phyloP scores from a whole-genome alignment of 2,888 invertebrate genomes.

The Acleris holmiana region DNA sequence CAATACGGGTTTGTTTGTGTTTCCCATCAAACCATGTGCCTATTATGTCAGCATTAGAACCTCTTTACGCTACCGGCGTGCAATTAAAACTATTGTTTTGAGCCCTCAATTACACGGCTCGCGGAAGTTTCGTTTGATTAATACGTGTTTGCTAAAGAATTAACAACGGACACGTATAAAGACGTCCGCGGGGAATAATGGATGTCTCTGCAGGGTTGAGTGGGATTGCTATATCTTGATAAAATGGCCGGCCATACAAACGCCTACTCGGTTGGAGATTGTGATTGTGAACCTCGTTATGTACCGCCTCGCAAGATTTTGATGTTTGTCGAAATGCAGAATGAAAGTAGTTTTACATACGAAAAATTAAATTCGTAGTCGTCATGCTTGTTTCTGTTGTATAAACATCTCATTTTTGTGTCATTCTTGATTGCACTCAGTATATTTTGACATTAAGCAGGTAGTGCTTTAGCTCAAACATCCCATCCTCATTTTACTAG shows the following conservation, averaged over 20 bases:
- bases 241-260: constrained; percentile 12
- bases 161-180: constrained; percentile 14
- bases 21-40: constrained; percentile 62
- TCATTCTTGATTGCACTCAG: background rate
- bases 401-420: background rate
- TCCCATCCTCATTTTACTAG: too few species aligned
- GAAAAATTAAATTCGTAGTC: constrained; percentile 10
- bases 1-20: constrained; percentile 52
- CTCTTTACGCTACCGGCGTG: constrained; percentile 23
- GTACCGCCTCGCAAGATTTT: constrained; percentile 14
- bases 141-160: constrained; percentile 9
- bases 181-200: constrained; percentile 19
- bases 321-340: constrained; percentile 29
- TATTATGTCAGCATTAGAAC: constrained; percentile 54
- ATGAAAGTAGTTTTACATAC: constrained; percentile 21
- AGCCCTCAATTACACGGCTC: constrained; percentile 5
- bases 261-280: constrained; percentile 24
- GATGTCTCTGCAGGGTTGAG: constrained; percentile 9
- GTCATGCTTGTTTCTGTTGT: constrained; percentile 1
- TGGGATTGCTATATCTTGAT: constrained; percentile 29
- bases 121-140: constrained; percentile 2
- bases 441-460: too few species aligned
- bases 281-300: constrained; percentile 12
- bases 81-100: constrained; percentile 29
- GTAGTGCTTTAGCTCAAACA: too few species aligned